Conservation (phyloP, 2,888 invertebrate genomes). For the Thymelicus lineola region DNA sequence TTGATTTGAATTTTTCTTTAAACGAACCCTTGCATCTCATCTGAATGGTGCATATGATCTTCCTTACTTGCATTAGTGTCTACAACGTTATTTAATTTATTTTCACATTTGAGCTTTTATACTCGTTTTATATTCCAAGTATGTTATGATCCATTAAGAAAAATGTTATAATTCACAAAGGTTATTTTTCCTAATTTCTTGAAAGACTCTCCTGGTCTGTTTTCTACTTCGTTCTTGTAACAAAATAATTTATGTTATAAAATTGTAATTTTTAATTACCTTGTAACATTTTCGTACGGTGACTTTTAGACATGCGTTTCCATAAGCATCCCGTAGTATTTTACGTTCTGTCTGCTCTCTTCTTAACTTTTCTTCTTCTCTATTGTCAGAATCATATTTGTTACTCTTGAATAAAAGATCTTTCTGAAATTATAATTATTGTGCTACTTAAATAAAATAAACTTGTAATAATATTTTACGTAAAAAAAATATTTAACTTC, state of each 20-base stretch:
- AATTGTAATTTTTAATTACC: conserved; percentile 34
- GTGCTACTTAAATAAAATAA: not conserved
- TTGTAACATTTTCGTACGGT: conserved; percentile 63
- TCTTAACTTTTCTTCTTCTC: conserved; percentile 24
- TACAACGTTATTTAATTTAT: conserved; percentile 15
- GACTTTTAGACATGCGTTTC: conserved; percentile 62
- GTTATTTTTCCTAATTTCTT: no score
- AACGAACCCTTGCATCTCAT: conserved; percentile 36
- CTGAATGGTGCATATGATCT: conserved; percentile 38
- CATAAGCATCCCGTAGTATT: conserved; percentile 60
- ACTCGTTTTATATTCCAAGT: no score
- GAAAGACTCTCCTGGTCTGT: no score
- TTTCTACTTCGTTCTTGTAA: no score
- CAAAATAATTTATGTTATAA: no score
- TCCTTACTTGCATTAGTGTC: conserved; percentile 43
- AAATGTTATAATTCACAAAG: no score
- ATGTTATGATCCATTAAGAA: no score
- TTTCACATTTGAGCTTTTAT: no score
- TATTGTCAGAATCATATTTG: conserved; percentile 26
- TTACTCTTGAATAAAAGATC: not conserved
- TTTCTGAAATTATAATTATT: not conserved
- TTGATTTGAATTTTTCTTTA: conserved; percentile 13
- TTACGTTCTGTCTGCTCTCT: conserved; percentile 29
- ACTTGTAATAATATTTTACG: not conserved
- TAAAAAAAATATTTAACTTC: no score